Evolutionary conservation across 2,797 vertebrate genomes (phyloP).

Genomic region (Neosilurus mollespiculum): DNA sequence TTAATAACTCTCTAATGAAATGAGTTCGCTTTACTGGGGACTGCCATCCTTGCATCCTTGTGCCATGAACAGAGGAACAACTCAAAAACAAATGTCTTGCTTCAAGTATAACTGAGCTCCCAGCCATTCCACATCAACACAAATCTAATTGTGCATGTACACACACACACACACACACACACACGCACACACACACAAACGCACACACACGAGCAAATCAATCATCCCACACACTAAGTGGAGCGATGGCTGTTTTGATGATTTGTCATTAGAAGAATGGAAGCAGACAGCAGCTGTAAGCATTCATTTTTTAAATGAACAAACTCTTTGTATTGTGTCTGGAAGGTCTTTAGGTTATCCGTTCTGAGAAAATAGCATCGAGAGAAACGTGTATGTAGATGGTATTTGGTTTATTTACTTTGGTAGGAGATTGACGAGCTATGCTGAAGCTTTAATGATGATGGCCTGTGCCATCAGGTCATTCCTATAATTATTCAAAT

Average conservation of each 20-base stretch:
- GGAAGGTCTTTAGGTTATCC: background rate
- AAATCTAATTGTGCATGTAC: constrained; percentile 22
- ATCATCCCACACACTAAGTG: constrained; percentile 1
- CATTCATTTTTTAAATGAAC: constrained; percentile 37
- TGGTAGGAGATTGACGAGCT: constrained; percentile 16
- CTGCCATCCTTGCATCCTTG: background rate
- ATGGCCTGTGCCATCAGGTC: constrained; percentile 8
- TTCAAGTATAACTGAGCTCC: constrained; percentile 3
- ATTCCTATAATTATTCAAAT: constrained; percentile 14
- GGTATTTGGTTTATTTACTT: constrained; percentile 26
- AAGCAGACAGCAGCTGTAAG: constrained; percentile 31
- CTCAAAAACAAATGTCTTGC: constrained; percentile 13
- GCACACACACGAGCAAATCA: constrained; percentile 6
- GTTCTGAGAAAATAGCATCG: background rate
- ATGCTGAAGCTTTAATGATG: constrained; percentile 20
- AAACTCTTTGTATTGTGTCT: constrained; percentile 16
- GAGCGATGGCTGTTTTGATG: constrained; percentile 21
- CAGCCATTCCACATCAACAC: constrained; percentile 20
- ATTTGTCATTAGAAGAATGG: constrained; percentile 21
- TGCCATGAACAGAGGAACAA: background rate
- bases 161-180: constrained; percentile 10
- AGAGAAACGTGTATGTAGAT: background rate
- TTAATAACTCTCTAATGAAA: constrained; percentile 3
- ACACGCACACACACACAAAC: constrained; percentile 10
- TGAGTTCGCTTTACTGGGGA: background rate